Conservation (phyloP, 2,888 invertebrate species). For the Neuroscelio doddi region DNA sequence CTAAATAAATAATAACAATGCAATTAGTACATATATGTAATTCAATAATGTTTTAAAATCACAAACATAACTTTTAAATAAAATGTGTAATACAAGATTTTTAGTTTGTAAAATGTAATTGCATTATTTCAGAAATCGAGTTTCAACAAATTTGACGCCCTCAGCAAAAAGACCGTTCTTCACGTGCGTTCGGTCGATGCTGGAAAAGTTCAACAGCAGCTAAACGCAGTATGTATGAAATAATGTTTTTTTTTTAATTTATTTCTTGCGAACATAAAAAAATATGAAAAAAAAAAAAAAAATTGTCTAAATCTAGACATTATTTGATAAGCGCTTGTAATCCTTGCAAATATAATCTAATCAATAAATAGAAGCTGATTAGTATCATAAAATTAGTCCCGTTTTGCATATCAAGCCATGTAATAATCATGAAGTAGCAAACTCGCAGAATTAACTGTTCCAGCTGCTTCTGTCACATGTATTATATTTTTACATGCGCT, state of each 20-base stretch:
- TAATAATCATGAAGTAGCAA: neutral
- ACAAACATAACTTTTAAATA: too few species aligned
- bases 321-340: neutral
- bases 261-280: neutral
- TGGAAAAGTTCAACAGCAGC: conserved; percentile 79
- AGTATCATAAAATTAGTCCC: conserved; percentile 1
- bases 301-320: too few species aligned
- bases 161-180: conserved; percentile 79
- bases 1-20: too few species aligned
- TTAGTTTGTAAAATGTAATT: too few species aligned
- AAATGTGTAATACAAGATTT: neutral
- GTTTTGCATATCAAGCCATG: too few species aligned
- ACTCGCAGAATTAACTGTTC: neutral
- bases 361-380: neutral
- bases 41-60: too few species aligned
- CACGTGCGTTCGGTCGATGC: conserved; percentile 81
- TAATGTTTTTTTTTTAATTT: too few species aligned
- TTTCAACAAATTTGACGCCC: conserved; percentile 83
- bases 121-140: conserved; percentile 82
- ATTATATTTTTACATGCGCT: neutral
- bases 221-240: conserved; percentile 76
- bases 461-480: neutral
- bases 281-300: neutral
- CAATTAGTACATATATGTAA: too few species aligned
- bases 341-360: neutral